Conservation (phyloP, 1,140 invertebrate species). For the Colletes gigas region DNA sequence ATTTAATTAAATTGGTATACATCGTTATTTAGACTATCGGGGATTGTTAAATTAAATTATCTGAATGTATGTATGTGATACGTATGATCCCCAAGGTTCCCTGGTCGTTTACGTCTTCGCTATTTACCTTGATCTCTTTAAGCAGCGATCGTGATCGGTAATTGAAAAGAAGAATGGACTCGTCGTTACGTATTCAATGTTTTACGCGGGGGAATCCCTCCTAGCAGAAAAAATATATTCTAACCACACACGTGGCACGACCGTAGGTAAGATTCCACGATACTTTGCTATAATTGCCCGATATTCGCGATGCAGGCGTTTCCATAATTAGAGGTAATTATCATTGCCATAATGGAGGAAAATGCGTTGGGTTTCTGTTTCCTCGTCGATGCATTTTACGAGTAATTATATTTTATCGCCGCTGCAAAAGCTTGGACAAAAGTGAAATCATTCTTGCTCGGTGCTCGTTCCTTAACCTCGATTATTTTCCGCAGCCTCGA, state of each 20-base stretch:
- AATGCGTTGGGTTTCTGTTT: background rate
- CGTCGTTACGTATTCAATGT: background rate
- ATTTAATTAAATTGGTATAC: too few relatives aligned
- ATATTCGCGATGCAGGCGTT: background rate
- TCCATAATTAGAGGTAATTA: background rate
- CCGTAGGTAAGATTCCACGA: background rate
- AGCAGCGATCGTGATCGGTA: conserved; percentile 21
- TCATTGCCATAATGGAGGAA: background rate
- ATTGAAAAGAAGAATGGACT: background rate
- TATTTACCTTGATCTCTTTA: conserved; percentile 44
- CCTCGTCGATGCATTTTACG: background rate
- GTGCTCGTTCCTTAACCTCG: background rate
- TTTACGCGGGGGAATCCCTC: background rate
- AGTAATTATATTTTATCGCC: too few relatives aligned
- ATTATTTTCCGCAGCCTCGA: too few relatives aligned
- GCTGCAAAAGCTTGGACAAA: background rate
- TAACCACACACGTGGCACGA: background rate
- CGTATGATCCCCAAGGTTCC: background rate
- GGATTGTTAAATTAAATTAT: too few relatives aligned
- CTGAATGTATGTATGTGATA: too few relatives aligned
- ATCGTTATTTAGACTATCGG: too few relatives aligned
- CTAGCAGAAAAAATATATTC: background rate
- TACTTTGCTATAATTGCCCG: background rate
- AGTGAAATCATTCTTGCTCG: background rate
- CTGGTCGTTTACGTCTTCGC: background rate